Evolutionary conservation across 2,113 vertebrate genomes (phyloP), one percentile per base, ranked within the genome.

Genomic region (Herpetotheres cachinnans): DNA sequence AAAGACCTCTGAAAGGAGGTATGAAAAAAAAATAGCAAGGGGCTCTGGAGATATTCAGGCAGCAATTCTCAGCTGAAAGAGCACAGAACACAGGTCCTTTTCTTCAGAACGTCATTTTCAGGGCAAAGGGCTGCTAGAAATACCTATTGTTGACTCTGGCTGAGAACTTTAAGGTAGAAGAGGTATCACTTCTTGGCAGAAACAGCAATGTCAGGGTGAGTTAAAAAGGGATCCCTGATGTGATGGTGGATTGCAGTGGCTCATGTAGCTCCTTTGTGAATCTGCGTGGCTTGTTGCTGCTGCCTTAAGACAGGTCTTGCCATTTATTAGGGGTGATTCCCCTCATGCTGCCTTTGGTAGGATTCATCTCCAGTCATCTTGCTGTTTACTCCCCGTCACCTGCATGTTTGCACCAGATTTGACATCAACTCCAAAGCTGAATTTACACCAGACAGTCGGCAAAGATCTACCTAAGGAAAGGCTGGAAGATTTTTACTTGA

Each of bases 81-180:
- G n/a, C 70, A 58, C 13, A 82, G 71, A 82, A 76, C 78, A 90
- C 58, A 44, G 72, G 63, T 74, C 32, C 40, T 89, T 94, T 86
- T 62, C 82, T 88, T 78, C 65, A 86, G 63, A 89, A 71, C 49
- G 63, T 72, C 6, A 3, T 78, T 91, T 72, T 76, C 74, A 52
- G 72, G 84, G 54, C 59, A 93, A 69, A 91, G 29, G 65, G 77
- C 69, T 86, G 70, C 59, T 95, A 69, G 67, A 81, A 94, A 93
- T 46, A 55, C 30, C 47, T 73, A 34, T 56, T 89, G 59, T 81
- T 90, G 72, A 82, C 34, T 82, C 69, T 66, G 30, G 34, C 59
- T 81, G 69, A 91, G 87, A 82, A 95, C 46, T 78, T 84, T 27
- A 63, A 20, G 38, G 66, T 67, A 49, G 61, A 80, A 80, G 66